A percentile compares a stretch with the other conserved stretches of the same genome.
These are phyloP conservation scores for Bergia sp. DNA, from an alignment of 92 coral and sea anemone genomes.

Conservation along the genomic window DNA sequence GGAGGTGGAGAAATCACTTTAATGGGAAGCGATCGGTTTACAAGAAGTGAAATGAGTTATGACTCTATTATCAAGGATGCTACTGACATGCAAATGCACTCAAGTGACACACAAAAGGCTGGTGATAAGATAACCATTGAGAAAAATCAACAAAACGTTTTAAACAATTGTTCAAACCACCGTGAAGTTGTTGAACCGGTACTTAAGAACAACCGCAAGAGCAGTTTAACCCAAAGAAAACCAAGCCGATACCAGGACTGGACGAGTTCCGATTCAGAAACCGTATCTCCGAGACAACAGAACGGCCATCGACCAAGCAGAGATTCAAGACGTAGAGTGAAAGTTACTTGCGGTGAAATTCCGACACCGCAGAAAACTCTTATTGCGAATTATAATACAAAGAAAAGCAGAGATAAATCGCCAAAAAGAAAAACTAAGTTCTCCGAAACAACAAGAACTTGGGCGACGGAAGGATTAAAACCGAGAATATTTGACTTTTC, in stretches of 20 bases:
- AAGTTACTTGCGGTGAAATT: constrained; percentile 11
- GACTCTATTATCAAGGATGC: background rate
- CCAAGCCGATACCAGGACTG: background rate
- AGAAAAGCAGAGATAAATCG: constrained; percentile 1
- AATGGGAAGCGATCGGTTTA: constrained; percentile 50
- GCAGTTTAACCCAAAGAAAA: background rate
- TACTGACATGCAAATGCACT: constrained; percentile 61
- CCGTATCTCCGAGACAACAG: constrained; percentile 1
- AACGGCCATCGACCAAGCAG: background rate
- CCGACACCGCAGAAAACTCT: background rate
- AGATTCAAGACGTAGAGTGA: constrained; percentile 9
- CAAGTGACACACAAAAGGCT: constrained; percentile 32
- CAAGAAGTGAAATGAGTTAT: constrained; percentile 39
- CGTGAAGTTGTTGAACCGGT: background rate
- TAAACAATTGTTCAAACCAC: background rate
- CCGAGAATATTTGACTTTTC: constrained; percentile 25
- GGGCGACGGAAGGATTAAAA: background rate
- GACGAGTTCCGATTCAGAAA: constrained; percentile 36
- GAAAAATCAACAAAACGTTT: background rate
- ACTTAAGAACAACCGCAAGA: background rate
- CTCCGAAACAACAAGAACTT: background rate
- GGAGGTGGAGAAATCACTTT: constrained; percentile 40
- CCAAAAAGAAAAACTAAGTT: constrained; percentile 1
- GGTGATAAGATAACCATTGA: constrained; percentile 30
- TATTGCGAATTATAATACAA: background rate